Evolutionary conservation across 2,888 invertebrate species (phyloP).

Genomic region (Ennomos erosarius): DNA sequence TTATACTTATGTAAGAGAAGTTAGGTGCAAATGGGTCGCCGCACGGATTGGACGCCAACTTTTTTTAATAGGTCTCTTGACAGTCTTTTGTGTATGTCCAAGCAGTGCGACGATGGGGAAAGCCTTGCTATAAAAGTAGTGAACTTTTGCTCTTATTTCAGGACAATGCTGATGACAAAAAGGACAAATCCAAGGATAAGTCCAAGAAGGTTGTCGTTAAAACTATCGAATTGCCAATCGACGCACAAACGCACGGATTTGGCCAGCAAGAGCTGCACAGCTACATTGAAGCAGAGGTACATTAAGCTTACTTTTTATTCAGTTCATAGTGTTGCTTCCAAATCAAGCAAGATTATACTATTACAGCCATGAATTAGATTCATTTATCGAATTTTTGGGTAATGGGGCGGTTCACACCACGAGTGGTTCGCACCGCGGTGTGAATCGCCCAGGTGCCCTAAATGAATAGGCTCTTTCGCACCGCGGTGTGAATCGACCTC

Average conservation of each 20-base stretch:
- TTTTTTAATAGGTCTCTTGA: not conserved
- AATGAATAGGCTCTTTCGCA: too few relatives aligned
- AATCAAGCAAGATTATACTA: too few relatives aligned
- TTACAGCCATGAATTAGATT: too few relatives aligned
- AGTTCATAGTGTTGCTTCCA: too few relatives aligned
- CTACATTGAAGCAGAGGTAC: slow-evolving; percentile 92
- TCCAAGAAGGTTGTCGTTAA: slow-evolving; percentile 91
- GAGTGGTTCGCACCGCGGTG: too few relatives aligned
- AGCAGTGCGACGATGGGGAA: slow-evolving; percentile 74
- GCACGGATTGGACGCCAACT: slow-evolving; percentile 61
- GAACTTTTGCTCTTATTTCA: slow-evolving; percentile 71
- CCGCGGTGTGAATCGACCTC: too few relatives aligned
- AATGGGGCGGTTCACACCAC: too few relatives aligned
- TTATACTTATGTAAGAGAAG: slow-evolving; percentile 40
- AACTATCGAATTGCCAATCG: slow-evolving; percentile 93
- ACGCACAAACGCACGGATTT: slow-evolving; percentile 90
- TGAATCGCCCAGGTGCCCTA: too few relatives aligned
- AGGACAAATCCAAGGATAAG: slow-evolving; percentile 87
- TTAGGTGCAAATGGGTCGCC: slow-evolving; percentile 82
- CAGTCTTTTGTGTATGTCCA: slow-evolving; percentile 42
- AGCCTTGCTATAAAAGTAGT: slow-evolving; percentile 52
- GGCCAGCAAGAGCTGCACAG: slow-evolving; percentile 89
- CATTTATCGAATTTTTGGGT: too few relatives aligned
- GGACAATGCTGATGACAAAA: slow-evolving; percentile 84
- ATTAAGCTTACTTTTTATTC: too few relatives aligned